Conservation (phyloP, 2,797 vertebrate genomes). For the Sphenodon punctatus region DNA sequence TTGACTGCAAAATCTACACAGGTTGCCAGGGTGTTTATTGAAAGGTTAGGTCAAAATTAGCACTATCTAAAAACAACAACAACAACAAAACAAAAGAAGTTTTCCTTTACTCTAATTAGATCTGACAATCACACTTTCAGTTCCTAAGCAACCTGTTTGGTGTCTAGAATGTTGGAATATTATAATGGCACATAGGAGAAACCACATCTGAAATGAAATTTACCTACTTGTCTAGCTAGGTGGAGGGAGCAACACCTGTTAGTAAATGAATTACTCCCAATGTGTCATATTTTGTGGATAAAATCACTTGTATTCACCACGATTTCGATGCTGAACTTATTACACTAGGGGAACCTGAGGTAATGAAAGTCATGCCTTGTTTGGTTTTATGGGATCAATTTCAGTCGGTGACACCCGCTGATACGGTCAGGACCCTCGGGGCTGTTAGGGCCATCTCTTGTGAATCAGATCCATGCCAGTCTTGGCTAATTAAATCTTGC, state of each 20-base stretch:
- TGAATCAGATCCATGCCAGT: too few relatives aligned
- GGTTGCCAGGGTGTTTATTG: constrained; percentile 8
- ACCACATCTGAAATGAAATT: not conserved
- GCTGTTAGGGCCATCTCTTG: too few relatives aligned
- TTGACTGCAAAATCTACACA: constrained; percentile 8
- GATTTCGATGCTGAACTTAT: too few relatives aligned
- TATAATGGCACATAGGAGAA: not conserved
- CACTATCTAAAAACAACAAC: not conserved
- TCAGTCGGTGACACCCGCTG: too few relatives aligned
- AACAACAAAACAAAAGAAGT: not conserved
- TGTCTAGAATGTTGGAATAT: not conserved
- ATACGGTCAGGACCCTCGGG: too few relatives aligned
- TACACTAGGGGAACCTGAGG: too few relatives aligned
- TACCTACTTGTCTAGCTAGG: not conserved
- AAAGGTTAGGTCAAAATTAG: constrained; percentile 21
- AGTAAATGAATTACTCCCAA: not conserved
- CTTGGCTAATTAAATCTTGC: too few relatives aligned
- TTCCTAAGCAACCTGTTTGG: not conserved
- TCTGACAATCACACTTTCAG: not conserved
- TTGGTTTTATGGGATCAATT: too few relatives aligned
- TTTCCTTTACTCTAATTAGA: constrained; percentile 1
- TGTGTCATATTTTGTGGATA: too few relatives aligned
- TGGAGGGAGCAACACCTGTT: not conserved
- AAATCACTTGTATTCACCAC: too few relatives aligned
- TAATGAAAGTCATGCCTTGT: too few relatives aligned